These are phyloP conservation scores for Hylyphantes graminicola DNA, from an alignment of 1,140 invertebrate species.

Conservation along the genomic window DNA sequence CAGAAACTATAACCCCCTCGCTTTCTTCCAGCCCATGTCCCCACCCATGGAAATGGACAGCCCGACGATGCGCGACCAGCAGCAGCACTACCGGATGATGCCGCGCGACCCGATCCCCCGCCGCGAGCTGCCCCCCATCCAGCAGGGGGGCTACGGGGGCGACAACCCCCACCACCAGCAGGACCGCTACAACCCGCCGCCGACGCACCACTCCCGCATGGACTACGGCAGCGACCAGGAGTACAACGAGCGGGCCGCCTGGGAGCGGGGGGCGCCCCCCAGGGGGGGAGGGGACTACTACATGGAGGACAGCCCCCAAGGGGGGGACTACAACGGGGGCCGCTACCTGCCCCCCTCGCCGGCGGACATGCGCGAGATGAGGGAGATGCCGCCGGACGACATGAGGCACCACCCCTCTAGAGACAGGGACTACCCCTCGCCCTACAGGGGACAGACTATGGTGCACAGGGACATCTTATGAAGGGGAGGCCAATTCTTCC, in stretches of 20 bases:
- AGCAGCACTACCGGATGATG: slow-evolving; percentile 32
- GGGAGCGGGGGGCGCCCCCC: slow-evolving; percentile 37
- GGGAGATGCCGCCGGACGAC: slow-evolving; percentile 37
- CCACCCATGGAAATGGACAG: slow-evolving; percentile 47
- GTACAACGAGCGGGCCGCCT: slow-evolving; percentile 46
- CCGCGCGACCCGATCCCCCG: slow-evolving; percentile 11
- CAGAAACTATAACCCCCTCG: neutral
- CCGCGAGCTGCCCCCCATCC: slow-evolving; percentile 46
- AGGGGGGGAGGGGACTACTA: slow-evolving; percentile 34
- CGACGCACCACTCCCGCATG: slow-evolving; percentile 44
- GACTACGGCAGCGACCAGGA: slow-evolving; percentile 41
- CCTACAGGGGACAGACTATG: slow-evolving; percentile 57
- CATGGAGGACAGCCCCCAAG: slow-evolving; percentile 51
- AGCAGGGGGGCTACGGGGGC: slow-evolving; percentile 40
- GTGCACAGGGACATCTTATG: slow-evolving; percentile 56
- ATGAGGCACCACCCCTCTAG: slow-evolving; percentile 48
- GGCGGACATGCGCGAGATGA: slow-evolving; percentile 50
- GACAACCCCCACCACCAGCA: slow-evolving; percentile 34
- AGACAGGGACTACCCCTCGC: slow-evolving; percentile 55
- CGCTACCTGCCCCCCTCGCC: slow-evolving; percentile 22
- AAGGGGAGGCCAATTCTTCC: slow-evolving; percentile 3
- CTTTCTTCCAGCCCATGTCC: slow-evolving; percentile 52
- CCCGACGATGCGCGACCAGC: neutral
- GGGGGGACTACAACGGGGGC: slow-evolving; percentile 35
- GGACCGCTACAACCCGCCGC: slow-evolving; percentile 30